Base-by-base conservation (phyloP, 2,113 vertebrate species). In the Megaleporinus macrocephalus region DNA sequence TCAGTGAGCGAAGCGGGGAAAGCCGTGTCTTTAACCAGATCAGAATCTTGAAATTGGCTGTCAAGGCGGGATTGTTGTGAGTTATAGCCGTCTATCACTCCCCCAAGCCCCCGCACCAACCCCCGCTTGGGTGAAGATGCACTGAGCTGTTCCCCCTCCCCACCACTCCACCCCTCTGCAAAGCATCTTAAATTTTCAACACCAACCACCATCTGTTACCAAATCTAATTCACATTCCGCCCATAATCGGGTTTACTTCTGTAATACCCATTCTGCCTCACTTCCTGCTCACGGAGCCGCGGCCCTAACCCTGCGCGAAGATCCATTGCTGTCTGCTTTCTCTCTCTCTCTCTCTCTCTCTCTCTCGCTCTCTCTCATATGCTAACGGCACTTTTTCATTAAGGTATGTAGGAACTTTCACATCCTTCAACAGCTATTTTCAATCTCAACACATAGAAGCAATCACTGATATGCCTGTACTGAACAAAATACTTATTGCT, bases 1-100 rank as follows among this genome's bases (percentile, higher is more conserved):
- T 87, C 72, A 78, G 80, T 59, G 83, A 83, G 70, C 77, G 87
- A 66, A 80, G 83, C 73, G 72, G 77, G 74, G 57, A 94, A 93
- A 96, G 94, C 94, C 93, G 88, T 91, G 96, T 98, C 96, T 98
- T 98, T 99, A 99, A 98, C 96, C 96, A 98, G 97, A 99, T 98
- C 97, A 98, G 96, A 98, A 98, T 96, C 96, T 96, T 83, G 93
- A 98, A 99, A 99, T 98, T 98, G 97, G 95, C 97, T 99, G 97
- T 99, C 98, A 98, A 94, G 95, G 94, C 93, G 84, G 97, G 96
- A 97, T 95, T 95, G 97, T 94, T 92, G 94, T 97, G 97, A 99
- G 98, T 98, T 98, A 97, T 96, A 96, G 96, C 95, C 95, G 94
- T 98, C 97, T 95, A 97, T 99, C 97, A 98, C 71, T 24, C 78